Evolutionary conservation across 2,888 invertebrate genomes (phyloP).

Genomic region (Drosophila gaucha): DNA sequence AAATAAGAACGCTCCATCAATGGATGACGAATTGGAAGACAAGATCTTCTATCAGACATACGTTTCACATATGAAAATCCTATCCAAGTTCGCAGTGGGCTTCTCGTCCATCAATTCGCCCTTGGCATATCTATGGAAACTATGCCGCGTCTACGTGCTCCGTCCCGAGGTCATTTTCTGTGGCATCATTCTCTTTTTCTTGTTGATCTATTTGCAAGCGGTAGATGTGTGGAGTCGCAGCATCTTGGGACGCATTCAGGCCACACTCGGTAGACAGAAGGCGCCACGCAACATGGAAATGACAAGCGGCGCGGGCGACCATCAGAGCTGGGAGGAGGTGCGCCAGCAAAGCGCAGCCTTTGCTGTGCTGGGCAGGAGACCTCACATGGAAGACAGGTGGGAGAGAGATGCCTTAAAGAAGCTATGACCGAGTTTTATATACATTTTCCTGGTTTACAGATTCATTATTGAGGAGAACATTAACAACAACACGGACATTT

Average conservation of each 20-base stretch:
- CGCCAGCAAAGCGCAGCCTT: slow-evolving; percentile 92
- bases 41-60: slow-evolving; percentile 95
- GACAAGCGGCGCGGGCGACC: slow-evolving; percentile 83
- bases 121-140: slow-evolving; percentile 91
- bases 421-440: not conserved
- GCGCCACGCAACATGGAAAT: slow-evolving; percentile 72
- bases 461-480: slow-evolving; percentile 95
- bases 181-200: slow-evolving; percentile 89
- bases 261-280: slow-evolving; percentile 82
- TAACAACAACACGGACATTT: slow-evolving; percentile 91
- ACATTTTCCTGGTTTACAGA: slow-evolving; percentile 48
- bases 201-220: slow-evolving; percentile 92
- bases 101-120: slow-evolving; percentile 90
- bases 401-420: slow-evolving; percentile 18
- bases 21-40: slow-evolving; percentile 97
- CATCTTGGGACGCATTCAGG: slow-evolving; percentile 86
- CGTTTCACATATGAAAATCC: slow-evolving; percentile 93
- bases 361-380: slow-evolving; percentile 95
- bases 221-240: slow-evolving; percentile 93
- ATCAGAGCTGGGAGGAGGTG: slow-evolving; percentile 91
- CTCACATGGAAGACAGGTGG: slow-evolving; percentile 95
- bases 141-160: slow-evolving; percentile 91
- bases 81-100: slow-evolving; percentile 92
- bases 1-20: slow-evolving; percentile 78
- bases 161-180: slow-evolving; percentile 92